Evolutionary conservation across 2,113 vertebrate species (phyloP), one percentile per base, ranked within the genome.

Genomic region (Pogonocichla stellata): DNA sequence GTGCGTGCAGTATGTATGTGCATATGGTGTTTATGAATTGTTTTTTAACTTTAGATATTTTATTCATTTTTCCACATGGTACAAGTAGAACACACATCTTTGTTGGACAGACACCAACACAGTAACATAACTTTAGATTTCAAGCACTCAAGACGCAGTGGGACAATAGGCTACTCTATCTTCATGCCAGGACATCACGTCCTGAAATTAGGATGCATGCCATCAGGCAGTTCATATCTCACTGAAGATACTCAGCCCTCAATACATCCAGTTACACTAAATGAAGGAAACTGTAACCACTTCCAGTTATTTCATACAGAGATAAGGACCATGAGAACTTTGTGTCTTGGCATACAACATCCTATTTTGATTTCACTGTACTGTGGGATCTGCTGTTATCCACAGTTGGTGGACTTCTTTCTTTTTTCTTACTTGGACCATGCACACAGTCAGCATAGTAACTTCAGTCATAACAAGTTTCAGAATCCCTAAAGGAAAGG

Each of bases 1-100:
- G 93, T 95, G 93, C 96, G 88, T 85, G 96, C 95, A 97, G 96
- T 96, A 97, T 97, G 93, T 95, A 96, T 97, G 93, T 97, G 95
- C 97, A 97, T 97, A 97, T 97, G 97, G 97, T 97, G 97, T 97
- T 97, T 97, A 97, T 97, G 97, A 95, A 97, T 97, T 97, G 97
- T 97, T 97, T 97, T 97, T 97, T 97, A 96, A 97, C 95, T 97
- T 97, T 93, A 96, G 96, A 97, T 97, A 97, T 97, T 97, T 97
- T 97, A 97, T 97, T 97, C 96, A 97, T 97, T 97, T 97, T 97
- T 97, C 96, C 97, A 97, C 97, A 97, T 97, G 97, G 95, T 97
- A 96, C 95, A 90, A 97, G 96, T 94, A 96, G 97, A 96, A 97
- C 96, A 97, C 96, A 97, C 95, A 96, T 97, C 95, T 96, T 94